phyloP scores from a whole-genome alignment of 2,113 vertebrate genomes.

The Tupaia chinensis region DNA sequence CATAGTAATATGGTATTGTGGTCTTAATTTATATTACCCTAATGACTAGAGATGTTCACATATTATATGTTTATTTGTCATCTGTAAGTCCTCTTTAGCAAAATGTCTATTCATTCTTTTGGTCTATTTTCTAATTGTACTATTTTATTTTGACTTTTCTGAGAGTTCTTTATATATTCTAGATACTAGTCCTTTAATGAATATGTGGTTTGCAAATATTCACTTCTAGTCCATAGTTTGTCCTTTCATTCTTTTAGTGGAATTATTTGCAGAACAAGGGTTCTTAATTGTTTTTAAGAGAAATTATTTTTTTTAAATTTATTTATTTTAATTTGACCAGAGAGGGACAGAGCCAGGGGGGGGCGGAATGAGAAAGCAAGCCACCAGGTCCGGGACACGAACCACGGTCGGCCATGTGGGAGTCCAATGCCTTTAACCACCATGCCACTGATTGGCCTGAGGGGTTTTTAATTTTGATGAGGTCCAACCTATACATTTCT shows the following conservation, averaged over 20 bases:
- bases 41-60: not conserved
- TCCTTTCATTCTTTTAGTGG: not conserved
- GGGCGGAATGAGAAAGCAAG: too few relatives aligned
- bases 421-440: too few relatives aligned
- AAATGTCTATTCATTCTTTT: not conserved
- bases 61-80: not conserved
- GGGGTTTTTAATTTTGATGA: not conserved
- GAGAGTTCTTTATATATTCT: not conserved
- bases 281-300: not conserved
- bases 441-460: too few relatives aligned
- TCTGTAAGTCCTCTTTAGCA: not conserved
- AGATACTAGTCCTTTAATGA: not conserved
- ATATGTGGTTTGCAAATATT: not conserved
- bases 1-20: fast-evolving
- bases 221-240: not conserved
- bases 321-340: too few relatives aligned
- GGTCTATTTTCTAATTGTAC: not conserved
- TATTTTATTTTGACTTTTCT: not conserved
- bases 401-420: too few relatives aligned
- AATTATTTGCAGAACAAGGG: not conserved
- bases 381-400: too few relatives aligned
- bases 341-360: too few relatives aligned
- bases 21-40: not conserved
- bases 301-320: too few relatives aligned
- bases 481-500: not conserved